Conservation (phyloP, 2,113 vertebrate species). For the Choloepus hoffmanni region DNA sequence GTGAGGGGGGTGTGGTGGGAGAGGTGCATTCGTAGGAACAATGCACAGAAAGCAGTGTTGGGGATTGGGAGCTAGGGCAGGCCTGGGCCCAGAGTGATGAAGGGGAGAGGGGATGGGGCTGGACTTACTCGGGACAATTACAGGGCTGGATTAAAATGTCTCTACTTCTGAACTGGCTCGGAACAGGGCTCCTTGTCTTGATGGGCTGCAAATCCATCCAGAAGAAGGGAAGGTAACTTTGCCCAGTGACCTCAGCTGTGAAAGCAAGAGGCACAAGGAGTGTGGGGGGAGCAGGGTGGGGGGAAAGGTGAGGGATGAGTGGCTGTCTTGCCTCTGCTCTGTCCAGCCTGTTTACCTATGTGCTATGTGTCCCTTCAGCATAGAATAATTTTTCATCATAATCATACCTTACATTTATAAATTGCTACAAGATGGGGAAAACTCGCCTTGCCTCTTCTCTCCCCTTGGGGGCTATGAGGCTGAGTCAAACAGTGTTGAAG, state of each 20-base stretch:
- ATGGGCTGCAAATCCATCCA: not conserved
- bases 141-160: not conserved
- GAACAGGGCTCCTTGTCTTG: too few species aligned
- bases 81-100: not conserved
- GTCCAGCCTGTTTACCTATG: not conserved
- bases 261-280: too few species aligned
- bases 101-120: not conserved
- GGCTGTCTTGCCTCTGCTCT: not conserved
- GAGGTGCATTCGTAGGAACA: not conserved
- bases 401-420: not conserved
- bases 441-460: not conserved
- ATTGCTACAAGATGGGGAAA: not conserved
- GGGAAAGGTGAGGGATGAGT: not conserved
- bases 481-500: not conserved
- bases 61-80: not conserved
- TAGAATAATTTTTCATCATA: not conserved
- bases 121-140: not conserved
- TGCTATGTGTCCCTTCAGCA: not conserved
- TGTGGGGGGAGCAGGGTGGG: not conserved
- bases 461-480: not conserved
- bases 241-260: not conserved
- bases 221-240: not conserved
- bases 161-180: not conserved
- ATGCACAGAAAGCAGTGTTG: not conserved
- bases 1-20: too few species aligned